phyloP scores from a whole-genome alignment of 2,797 vertebrate genomes.

The Sternarchorhynchus goeldii region DNA sequence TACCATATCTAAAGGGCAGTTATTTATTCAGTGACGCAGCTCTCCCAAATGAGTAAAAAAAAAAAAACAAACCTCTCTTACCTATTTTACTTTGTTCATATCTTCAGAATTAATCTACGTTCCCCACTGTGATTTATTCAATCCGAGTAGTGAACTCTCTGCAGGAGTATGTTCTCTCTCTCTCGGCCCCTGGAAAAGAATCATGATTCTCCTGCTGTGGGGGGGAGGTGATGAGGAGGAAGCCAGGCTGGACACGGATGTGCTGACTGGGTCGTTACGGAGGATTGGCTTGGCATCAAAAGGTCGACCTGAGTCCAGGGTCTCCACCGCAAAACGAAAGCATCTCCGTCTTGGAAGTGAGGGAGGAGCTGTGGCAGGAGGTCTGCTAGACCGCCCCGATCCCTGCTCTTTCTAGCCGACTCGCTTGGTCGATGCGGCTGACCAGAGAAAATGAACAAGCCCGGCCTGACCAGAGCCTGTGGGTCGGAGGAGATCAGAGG shows the following conservation, averaged over 20 bases:
- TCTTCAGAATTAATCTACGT: no score
- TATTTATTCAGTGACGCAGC: not conserved
- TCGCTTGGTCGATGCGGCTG: no score
- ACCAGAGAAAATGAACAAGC: no score
- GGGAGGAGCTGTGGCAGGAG: no score
- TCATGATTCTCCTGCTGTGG: slow-evolving; percentile 35
- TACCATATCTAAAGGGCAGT: not conserved
- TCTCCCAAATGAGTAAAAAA: not conserved
- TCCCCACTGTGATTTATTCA: slow-evolving; percentile 1
- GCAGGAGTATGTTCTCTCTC: slow-evolving; percentile 14
- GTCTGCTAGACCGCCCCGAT: no score
- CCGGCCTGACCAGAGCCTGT: no score
- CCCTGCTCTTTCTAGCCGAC: no score
- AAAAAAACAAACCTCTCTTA: not conserved
- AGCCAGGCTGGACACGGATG: slow-evolving; percentile 37
- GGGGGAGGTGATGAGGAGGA: slow-evolving; percentile 34
- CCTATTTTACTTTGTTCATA: not conserved
- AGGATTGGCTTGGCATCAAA: slow-evolving; percentile 52
- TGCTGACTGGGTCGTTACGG: slow-evolving; percentile 51
- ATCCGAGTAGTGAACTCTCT: not conserved
- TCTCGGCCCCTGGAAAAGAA: not conserved
- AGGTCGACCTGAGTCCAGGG: slow-evolving; percentile 41
- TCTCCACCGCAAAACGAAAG: slow-evolving; percentile 38
- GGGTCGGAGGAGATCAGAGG: no score
- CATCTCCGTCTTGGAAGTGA: not conserved